phyloP scores from a whole-genome alignment of 2,888 invertebrate species.

The Drosophila acutilabella region DNA sequence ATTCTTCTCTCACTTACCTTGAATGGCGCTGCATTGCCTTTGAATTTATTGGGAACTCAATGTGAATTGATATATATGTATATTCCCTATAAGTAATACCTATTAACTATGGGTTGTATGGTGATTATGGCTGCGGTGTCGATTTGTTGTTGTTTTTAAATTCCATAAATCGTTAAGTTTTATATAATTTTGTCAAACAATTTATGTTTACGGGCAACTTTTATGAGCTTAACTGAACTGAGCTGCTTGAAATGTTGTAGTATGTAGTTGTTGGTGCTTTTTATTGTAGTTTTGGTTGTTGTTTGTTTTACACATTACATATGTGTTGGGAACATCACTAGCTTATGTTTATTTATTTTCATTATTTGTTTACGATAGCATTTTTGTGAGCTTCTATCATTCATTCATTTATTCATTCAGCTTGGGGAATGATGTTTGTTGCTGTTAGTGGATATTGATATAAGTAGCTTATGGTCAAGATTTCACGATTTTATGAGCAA shows the following conservation, averaged over 20 bases:
- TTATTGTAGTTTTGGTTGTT: constrained; percentile 26
- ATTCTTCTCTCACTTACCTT: constrained; percentile 53
- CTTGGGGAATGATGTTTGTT: constrained; percentile 29
- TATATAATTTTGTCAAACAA: constrained; percentile 39
- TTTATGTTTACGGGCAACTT: constrained; percentile 61
- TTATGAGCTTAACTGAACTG: constrained; percentile 58
- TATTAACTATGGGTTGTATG: constrained; percentile 35
- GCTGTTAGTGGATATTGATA: constrained; percentile 36
- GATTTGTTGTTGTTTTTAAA: constrained; percentile 33
- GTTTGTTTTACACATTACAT: constrained; percentile 72
- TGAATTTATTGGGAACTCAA: constrained; percentile 41
- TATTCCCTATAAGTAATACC: constrained; percentile 41
- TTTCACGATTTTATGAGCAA: constrained; percentile 55
- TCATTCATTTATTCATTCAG: constrained; percentile 41
- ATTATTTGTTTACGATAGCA: constrained; percentile 55
- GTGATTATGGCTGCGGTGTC: constrained; percentile 22
- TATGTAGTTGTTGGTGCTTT: constrained; percentile 39
- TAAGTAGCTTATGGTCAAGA: constrained; percentile 70
- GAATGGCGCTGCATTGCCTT: constrained; percentile 73
- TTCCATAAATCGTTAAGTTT: constrained; percentile 55
- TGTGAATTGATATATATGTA: constrained; percentile 47
- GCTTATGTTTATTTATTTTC: constrained; percentile 67
- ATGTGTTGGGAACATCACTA: constrained; percentile 65
- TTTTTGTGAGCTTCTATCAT: constrained; percentile 36
- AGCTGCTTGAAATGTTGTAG: constrained; percentile 23